A percentile compares a stretch with the other conserved stretches of the same genome.
Evolutionary conservation across 2,888 invertebrate species (phyloP).

Genomic region (Drosophila rubida): DNA sequence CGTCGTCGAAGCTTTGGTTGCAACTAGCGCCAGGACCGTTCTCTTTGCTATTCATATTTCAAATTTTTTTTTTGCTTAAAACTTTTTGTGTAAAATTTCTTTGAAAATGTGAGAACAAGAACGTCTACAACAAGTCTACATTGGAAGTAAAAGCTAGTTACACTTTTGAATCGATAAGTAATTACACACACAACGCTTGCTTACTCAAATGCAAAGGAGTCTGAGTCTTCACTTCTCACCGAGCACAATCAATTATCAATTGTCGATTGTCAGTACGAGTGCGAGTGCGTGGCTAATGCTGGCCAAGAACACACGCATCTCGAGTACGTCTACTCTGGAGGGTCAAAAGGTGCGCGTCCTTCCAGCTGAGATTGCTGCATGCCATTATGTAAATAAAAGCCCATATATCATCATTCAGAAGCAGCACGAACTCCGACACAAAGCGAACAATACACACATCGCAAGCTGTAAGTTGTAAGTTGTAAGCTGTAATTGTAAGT

Average conservation of each 20-base stretch:
- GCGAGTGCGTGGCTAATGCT: neutral
- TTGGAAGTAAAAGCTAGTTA: conserved; percentile 28
- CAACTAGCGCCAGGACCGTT: conserved; percentile 24
- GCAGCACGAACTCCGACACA: conserved; percentile 8
- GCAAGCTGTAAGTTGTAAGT: conserved; percentile 15
- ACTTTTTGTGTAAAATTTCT: conserved; percentile 34
- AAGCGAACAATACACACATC: conserved; percentile 6
- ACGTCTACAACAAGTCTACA: conserved; percentile 38
- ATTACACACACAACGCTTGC: conserved; percentile 27
- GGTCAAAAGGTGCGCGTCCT: conserved; percentile 6
- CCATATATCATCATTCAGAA: conserved; percentile 40
- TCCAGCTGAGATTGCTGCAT: conserved; percentile 15
- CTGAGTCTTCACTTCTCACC: neutral
- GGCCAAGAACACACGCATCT: neutral
- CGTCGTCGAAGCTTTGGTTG: conserved; percentile 47
- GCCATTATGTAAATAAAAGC: neutral
- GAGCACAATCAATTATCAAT: neutral
- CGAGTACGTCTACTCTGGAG: neutral
- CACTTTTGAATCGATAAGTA: neutral
- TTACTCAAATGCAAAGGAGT: neutral
- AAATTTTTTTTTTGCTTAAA: conserved; percentile 17
- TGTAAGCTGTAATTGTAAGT: conserved; percentile 27
- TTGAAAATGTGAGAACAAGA: conserved; percentile 48
- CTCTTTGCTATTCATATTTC: conserved; percentile 39
- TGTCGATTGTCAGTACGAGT: too few species aligned